Base-by-base conservation (phyloP, 1,140 invertebrate genomes). In the Tigriopus japonicus region DNA sequence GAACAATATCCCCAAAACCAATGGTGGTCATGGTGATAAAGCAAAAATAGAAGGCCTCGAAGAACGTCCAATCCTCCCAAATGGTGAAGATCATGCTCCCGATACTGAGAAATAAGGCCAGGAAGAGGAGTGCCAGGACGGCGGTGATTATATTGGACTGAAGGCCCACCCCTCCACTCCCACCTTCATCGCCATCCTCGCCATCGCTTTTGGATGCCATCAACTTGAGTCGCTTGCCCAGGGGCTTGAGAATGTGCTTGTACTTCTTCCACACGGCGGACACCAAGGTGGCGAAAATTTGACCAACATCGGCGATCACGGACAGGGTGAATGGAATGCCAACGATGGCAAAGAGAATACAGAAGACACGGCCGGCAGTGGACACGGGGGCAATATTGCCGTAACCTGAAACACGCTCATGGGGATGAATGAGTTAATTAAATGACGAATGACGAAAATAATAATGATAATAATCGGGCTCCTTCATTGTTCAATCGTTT, bases 21-120 rank as follows among this genome's bases (percentile, higher is more conserved):
- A 92, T 91, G 0, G 89, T 93, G 0, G 88, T 90, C 86, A 93
- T 89, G 0, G 89, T 92, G 52, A 93, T 86, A 68, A 93, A 93
- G 67, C 87, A 90, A 67, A 92, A 93, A 71, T 93, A 93, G 69
- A 91, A 92, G 15, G 86, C 85, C 65, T 93, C 87, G 65, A 90
- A 88, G 71, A 91, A 92, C 1, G 77, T 80, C 89, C 89, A 93
- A 49, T 87, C 83, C 67, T 88, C 85, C 55, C 55, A 58, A 28
- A 58, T 23, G 15, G 21, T 58, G 28, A 58, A 58, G 40, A 58
- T 58, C 41, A 58, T 58, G 55, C 21, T 41, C 15, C 21, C 55
- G 24, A 58, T 58, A n/a, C 55, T 58, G 12, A 58, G 55, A 19
- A 58, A 58, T 13, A 42, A 14, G 41, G 21, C 23, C 21, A 58